phyloP scores from a whole-genome alignment of 1,140 invertebrate genomes.

The Drosophila melanica region DNA sequence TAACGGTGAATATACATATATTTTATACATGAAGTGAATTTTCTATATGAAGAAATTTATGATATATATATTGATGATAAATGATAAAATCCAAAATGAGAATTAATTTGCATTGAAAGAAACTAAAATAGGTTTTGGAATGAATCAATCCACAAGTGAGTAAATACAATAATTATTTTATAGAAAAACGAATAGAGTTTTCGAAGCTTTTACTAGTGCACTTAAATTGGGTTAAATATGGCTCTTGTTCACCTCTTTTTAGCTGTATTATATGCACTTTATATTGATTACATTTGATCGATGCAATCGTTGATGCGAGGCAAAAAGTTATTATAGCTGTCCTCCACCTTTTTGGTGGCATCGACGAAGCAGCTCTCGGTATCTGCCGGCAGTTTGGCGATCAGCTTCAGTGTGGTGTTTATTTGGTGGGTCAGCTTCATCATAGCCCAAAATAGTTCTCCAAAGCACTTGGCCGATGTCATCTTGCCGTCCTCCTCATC shows the following conservation, averaged over 20 bases:
- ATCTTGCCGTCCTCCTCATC: slow-evolving; percentile 1
- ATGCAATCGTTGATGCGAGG: slow-evolving; percentile 47
- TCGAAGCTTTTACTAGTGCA: not conserved
- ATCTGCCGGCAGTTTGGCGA: slow-evolving; percentile 32
- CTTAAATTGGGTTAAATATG: too few relatives aligned
- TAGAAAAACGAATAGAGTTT: not conserved
- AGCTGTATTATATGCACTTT: not conserved
- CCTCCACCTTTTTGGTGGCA: slow-evolving; percentile 40
- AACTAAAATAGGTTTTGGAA: too few relatives aligned
- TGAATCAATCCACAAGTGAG: too few relatives aligned
- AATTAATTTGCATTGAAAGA: too few relatives aligned
- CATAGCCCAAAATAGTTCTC: slow-evolving; percentile 1
- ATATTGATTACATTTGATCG: slow-evolving; percentile 29
- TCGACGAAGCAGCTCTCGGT: slow-evolving; percentile 40
- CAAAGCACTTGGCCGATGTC: slow-evolving; percentile 14
- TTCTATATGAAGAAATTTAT: too few relatives aligned
- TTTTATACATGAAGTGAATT: too few relatives aligned
- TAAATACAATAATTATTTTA: too few relatives aligned
- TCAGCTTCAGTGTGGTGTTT: slow-evolving; percentile 37
- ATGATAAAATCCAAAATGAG: too few relatives aligned
- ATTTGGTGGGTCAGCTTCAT: slow-evolving; percentile 31
- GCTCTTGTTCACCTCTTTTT: not conserved
- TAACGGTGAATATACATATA: too few relatives aligned
- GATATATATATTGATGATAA: too few relatives aligned
- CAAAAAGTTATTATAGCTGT: slow-evolving; percentile 38